phyloP scores from a whole-genome alignment of 2,113 vertebrate genomes.

The Eurystomus gularis region DNA sequence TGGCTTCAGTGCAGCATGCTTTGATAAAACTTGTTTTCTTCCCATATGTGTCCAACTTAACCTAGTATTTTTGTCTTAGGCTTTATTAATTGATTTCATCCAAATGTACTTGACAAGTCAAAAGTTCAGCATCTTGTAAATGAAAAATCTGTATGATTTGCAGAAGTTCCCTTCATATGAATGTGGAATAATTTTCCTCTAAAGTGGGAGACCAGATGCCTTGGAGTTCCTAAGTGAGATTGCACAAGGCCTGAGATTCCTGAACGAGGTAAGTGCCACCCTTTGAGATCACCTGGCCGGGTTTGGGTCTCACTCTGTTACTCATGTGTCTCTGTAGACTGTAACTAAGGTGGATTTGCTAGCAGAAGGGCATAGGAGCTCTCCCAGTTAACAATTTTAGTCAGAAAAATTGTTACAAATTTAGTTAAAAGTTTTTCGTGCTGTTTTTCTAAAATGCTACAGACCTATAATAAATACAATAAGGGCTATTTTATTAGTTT shows the following conservation, averaged over 20 bases:
- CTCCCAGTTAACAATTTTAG: neutral
- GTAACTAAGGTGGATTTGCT: neutral
- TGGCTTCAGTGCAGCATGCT: neutral
- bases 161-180: neutral
- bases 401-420: neutral
- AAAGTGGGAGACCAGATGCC: neutral
- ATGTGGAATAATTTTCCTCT: neutral
- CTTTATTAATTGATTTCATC: neutral
- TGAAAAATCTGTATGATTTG: neutral
- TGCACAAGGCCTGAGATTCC: neutral
- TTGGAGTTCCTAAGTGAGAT: neutral
- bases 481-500: neutral
- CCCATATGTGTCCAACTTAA: neutral
- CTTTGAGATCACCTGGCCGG: neutral
- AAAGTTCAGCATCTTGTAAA: neutral
- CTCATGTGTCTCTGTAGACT: neutral
- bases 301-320: neutral
- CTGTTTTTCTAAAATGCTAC: neutral
- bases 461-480: neutral
- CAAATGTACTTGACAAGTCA: neutral
- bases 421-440: neutral
- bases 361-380: neutral
- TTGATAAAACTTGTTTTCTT: neutral
- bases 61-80: neutral
- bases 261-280: neutral